Base-by-base conservation (phyloP, 2,113 vertebrate species). In the Gopherus flavomarginatus region DNA sequence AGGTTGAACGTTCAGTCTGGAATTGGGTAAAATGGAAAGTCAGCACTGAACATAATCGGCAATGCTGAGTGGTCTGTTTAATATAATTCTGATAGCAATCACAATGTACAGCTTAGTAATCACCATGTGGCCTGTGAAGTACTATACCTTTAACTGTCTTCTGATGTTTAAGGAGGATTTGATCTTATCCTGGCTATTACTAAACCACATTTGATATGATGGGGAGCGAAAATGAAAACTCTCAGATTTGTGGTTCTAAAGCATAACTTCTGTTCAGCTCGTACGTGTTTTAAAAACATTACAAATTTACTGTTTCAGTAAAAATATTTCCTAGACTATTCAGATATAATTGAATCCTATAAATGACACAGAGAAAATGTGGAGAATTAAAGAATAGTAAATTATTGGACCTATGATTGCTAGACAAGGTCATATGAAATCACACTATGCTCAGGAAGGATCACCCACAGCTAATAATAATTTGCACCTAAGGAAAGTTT, bases 161-260 rank as follows among this genome's bases (percentile, higher is more conserved):
- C 31, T 62, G 35, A 11, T 69, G 13, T 4, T 6, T 3, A 75
- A 29, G 27, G 52, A 52, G 72, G 49, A 13, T 85, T n/a, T 1
- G 2, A 26, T 57, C 65, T 79, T 8, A 88, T 91, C 5, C 16
- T 17, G 42, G 54, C 7, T 83, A 42, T 54, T 14, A 22, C 29
- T 52, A 31, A 85, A 11, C 26, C n/a, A 72, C 26, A 69, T 83
- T 79, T 62, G 4, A 80, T 85, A 42, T 11, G 4, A 50, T 85
- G 1, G 4, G 10, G 1, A 72, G 57, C 2, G 26, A 92, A 95
- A 96, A 54, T 94, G 57, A 95, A 96, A 96, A 59, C 56, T 92
- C 42, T 95, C 62, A 95, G 90, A 96, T 92, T 96, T 95, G 78
- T 92, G 94, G 85, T 94, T 94, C 38, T 93, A 95, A 97, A 96